Conservation (phyloP, 1,140 invertebrate genomes). For the Bradysia coprophila region DNA sequence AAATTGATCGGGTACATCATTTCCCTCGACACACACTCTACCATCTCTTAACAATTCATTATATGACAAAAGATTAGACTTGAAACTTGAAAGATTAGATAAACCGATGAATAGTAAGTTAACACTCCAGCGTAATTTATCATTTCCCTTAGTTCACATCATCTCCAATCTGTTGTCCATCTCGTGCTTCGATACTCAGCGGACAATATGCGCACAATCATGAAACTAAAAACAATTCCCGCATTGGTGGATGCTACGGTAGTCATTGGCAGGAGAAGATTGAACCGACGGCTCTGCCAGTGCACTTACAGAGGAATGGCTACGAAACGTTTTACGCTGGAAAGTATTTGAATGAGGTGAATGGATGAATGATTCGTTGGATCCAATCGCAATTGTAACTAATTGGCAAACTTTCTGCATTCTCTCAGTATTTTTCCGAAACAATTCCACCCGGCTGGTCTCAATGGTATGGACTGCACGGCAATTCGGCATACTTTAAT, state of each 20-base stretch:
- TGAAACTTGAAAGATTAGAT: too few relatives aligned
- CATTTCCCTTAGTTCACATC: slow-evolving; percentile 39
- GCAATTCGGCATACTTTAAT: slow-evolving; percentile 77
- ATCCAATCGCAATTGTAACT: not conserved
- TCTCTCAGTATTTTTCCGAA: slow-evolving; percentile 41
- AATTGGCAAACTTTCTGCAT: not conserved
- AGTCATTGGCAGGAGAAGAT: slow-evolving; percentile 37
- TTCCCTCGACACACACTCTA: too few relatives aligned
- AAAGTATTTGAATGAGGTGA: slow-evolving; percentile 69
- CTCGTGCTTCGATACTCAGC: slow-evolving; percentile 67
- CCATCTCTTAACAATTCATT: too few relatives aligned
- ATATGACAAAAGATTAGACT: too few relatives aligned
- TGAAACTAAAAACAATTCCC: slow-evolving; percentile 54
- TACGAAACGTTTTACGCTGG: slow-evolving; percentile 72
- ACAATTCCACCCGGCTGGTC: slow-evolving; percentile 67
- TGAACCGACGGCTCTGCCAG: slow-evolving; percentile 49
- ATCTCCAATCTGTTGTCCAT: slow-evolving; percentile 76
- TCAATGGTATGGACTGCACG: slow-evolving; percentile 57
- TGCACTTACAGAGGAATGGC: slow-evolving; percentile 35
- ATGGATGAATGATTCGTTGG: too few relatives aligned
- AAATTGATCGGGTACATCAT: too few relatives aligned
- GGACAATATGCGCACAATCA: slow-evolving; percentile 76
- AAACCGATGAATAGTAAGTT: not conserved
- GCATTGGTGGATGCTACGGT: slow-evolving; percentile 56
- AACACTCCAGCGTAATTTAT: not conserved